These are phyloP conservation scores for Fragum whitleyi DNA, from an alignment of 2,888 invertebrate genomes.

Conservation along the genomic window DNA sequence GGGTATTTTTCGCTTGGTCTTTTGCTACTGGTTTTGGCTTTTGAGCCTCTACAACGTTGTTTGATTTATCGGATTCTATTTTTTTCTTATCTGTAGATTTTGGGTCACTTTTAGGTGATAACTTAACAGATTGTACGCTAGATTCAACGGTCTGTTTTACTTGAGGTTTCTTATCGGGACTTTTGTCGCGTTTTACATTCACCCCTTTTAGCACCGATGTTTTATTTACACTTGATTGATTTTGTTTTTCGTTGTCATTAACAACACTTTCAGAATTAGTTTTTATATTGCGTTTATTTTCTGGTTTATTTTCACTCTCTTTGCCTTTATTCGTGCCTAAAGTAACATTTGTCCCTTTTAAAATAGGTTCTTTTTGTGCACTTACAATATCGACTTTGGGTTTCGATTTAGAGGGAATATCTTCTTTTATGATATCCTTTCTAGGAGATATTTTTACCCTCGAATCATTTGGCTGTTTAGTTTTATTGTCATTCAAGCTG, in stretches of 20 bases:
- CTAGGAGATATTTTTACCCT: background rate
- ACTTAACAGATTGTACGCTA: background rate
- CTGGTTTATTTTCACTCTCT: background rate
- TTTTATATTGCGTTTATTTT: background rate
- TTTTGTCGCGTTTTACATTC: slow-evolving; percentile 27
- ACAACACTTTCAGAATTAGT: background rate
- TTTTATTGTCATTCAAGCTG: background rate
- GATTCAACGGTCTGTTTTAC: background rate
- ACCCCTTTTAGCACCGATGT: slow-evolving; percentile 44
- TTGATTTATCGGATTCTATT: background rate
- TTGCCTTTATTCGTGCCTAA: background rate
- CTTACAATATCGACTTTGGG: background rate
- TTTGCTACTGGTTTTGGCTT: background rate
- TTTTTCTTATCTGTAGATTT: slow-evolving; percentile 3
- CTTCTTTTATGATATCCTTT: background rate
- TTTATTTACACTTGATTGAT: slow-evolving; percentile 14
- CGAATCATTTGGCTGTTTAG: background rate
- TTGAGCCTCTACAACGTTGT: slow-evolving; percentile 12
- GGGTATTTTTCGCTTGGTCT: background rate
- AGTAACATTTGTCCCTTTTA: background rate
- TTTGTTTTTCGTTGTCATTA: slow-evolving; percentile 27
- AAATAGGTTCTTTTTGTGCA: background rate
- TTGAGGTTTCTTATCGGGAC: slow-evolving; percentile 20
- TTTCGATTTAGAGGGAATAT: background rate
- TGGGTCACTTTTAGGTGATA: background rate